Evolutionary conservation across 2,797 vertebrate species (phyloP).

Genomic region (Hemibagrus guttatus): DNA sequence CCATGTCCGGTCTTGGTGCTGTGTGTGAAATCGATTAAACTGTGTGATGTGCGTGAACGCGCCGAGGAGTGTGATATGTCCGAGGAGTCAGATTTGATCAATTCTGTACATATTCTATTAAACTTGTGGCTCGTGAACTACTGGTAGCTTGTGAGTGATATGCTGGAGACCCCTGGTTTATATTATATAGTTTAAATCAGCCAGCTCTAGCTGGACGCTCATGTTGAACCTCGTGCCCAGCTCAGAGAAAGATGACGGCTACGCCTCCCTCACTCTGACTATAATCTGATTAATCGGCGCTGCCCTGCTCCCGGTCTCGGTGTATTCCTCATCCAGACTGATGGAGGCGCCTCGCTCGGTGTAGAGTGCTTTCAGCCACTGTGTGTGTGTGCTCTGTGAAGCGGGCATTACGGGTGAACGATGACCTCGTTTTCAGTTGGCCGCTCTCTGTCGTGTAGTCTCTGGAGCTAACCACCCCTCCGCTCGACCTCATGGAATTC

Average conservation of each 20-base stretch:
- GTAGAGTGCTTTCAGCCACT: conserved; percentile 57
- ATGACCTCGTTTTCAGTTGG: conserved; percentile 66
- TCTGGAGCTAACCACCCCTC: conserved; percentile 48
- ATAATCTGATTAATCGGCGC: conserved; percentile 88
- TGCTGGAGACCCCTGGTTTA: too few species aligned
- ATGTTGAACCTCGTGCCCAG: not conserved
- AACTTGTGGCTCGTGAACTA: too few species aligned
- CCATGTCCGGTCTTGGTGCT: too few species aligned
- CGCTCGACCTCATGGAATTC: conserved; percentile 44
- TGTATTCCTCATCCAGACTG: conserved; percentile 91
- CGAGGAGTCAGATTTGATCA: too few species aligned
- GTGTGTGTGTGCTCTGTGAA: conserved; percentile 78
- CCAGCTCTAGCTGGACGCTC: not conserved
- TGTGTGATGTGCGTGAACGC: too few species aligned
- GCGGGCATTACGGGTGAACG: conserved; percentile 73
- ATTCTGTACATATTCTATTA: too few species aligned
- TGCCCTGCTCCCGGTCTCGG: conserved; percentile 80
- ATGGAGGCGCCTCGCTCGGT: conserved; percentile 88
- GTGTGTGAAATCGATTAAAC: too few species aligned
- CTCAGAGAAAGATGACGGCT: not conserved
- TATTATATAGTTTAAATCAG: not conserved
- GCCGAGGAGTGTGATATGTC: too few species aligned
- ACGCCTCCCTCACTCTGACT: conserved; percentile 78
- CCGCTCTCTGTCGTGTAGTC: conserved; percentile 33
- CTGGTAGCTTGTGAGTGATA: too few species aligned